Evolutionary conservation across 2,888 invertebrate genomes (phyloP), one percentile per base, ranked within the genome.

Genomic region (Chydorus sphaericus): DNA sequence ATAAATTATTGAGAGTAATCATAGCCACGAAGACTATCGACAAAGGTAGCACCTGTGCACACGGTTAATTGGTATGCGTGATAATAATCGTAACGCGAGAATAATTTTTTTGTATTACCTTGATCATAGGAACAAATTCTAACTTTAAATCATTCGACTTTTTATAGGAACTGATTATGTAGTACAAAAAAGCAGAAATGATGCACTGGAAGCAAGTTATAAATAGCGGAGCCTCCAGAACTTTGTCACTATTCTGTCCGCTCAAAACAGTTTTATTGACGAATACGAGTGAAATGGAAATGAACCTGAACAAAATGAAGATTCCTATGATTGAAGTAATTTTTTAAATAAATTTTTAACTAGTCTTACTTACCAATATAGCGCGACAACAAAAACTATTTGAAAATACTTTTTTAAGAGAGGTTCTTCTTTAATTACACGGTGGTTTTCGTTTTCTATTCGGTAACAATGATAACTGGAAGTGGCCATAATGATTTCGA

Each of bases 131-230:
- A 10, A 10, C 6, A 23, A 11, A 44, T 30, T 53, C 31, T 57
- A 11, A 8, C 7, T 28, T 51, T 44, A 39, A 44, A 51, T n/a
- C n/a, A n/a, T n/a, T n/a, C n/a, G n/a, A 66, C 54, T 78, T 78
- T 18, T 84, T 78, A 1, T 84, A 70, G 36, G 66, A 69, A 65
- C 82, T 85, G 61, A 86, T 71, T 2, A 69, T 59, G 39, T 78
- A 73, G 68, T 92, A 93, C 64, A 93, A 82, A 18, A 75, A 61
- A 28, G 88, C 83, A 7, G 93, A 87, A 3, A 93, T 80, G 37
- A 93, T 69, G 69, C 97, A 97, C 71, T 98, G 98, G 68, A 84
- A 97, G 86, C 96, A 94, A 20, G 94, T 94, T 59, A 98, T 83
- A 70, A 98, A 98, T 57, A 98, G 73, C 0, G 98, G 97, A 0